Evolutionary conservation across 30 jellyfish, hydroid and myxozoan genomes (phyloP).

Genomic region (Haliclystus octoradiatus): DNA sequence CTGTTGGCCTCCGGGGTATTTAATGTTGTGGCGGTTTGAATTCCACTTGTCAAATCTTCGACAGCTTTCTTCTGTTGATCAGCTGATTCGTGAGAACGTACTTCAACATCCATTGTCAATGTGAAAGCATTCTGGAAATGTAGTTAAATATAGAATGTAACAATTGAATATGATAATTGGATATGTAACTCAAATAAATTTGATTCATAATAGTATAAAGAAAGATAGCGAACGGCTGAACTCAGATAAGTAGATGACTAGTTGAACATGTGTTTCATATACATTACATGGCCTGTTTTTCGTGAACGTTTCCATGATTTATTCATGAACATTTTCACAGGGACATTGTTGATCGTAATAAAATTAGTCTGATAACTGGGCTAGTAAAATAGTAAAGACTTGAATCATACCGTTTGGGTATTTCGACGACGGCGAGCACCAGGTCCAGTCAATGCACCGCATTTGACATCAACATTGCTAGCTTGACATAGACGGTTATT

Average conservation of each 20-base stretch:
- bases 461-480: constrained; percentile 47
- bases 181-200: neutral
- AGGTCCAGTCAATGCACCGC: constrained; percentile 49
- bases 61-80: constrained; percentile 30
- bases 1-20: constrained; percentile 35
- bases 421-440: constrained; percentile 50
- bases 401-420: neutral
- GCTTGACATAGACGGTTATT: constrained; percentile 64
- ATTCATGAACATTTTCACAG: too few species aligned
- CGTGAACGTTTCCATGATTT: too few species aligned
- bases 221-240: too few species aligned
- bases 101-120: constrained; percentile 66
- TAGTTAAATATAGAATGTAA: neutral
- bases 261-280: too few species aligned
- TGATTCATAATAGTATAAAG: too few species aligned
- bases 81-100: constrained; percentile 28
- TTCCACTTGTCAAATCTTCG: neutral
- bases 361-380: too few species aligned
- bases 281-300: too few species aligned
- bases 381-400: too few species aligned
- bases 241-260: too few species aligned
- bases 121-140: constrained; percentile 38
- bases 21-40: constrained; percentile 16
- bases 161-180: neutral
- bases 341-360: too few species aligned